phyloP scores from a whole-genome alignment of 2,888 invertebrate species.

The Ferdinandea cuprea region DNA sequence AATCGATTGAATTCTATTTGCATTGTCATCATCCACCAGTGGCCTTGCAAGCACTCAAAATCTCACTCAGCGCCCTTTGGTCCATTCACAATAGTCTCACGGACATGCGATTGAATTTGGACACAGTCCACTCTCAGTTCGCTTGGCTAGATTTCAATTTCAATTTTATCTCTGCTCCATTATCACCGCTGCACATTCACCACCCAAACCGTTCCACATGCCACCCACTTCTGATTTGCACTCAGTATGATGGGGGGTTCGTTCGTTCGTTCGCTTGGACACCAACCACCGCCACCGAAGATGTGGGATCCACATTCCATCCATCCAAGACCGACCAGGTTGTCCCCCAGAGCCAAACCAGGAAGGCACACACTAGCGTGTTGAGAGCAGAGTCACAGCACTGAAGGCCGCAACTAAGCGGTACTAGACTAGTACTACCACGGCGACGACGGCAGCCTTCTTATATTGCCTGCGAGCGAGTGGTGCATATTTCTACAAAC shows the following conservation, averaged over 20 bases:
- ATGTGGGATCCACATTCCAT: conserved; percentile 28
- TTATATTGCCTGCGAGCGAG: conserved; percentile 72
- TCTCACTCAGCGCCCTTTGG: too few species aligned
- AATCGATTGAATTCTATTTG: too few species aligned
- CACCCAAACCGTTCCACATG: conserved; percentile 1
- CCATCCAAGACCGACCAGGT: conserved; percentile 5
- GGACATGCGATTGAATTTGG: too few species aligned
- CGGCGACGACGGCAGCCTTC: conserved; percentile 76
- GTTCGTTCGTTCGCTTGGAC: neutral
- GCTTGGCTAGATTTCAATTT: neutral
- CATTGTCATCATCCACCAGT: too few species aligned
- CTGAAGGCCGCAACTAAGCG: conserved; percentile 58
- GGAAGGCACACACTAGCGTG: conserved; percentile 32
- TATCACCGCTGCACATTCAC: conserved; percentile 10
- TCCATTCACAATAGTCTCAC: too few species aligned
- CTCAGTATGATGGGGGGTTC: conserved; percentile 62
- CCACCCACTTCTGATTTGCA: conserved; percentile 37
- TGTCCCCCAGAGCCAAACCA: conserved; percentile 24
- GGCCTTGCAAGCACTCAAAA: too few species aligned
- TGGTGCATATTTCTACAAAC: conserved; percentile 57
- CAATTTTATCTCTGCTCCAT: neutral
- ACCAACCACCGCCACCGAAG: too few species aligned
- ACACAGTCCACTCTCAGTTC: too few species aligned
- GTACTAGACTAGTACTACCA: conserved; percentile 26
- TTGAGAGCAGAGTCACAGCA: conserved; percentile 17